These are phyloP conservation scores for Nycticebus coucang DNA, from an alignment of 2,113 vertebrate genomes.

Conservation along the genomic window DNA sequence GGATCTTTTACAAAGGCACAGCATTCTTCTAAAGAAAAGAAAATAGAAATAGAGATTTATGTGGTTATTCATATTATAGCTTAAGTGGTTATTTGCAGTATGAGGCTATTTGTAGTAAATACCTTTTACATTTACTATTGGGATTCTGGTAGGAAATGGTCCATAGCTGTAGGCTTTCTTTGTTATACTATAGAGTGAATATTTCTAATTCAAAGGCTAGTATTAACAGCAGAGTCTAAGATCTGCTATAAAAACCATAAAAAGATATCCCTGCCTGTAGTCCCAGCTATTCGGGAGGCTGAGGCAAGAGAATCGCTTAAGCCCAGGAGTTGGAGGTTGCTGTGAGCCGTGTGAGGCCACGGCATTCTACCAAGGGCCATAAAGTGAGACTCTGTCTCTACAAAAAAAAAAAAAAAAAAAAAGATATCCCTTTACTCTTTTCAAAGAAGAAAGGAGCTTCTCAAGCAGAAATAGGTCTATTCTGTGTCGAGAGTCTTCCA, in stretches of 20 bases:
- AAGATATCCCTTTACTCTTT: neutral
- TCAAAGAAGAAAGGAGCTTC: too few relatives aligned
- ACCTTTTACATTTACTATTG: neutral
- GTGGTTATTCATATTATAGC: neutral
- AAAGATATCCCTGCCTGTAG: neutral
- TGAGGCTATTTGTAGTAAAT: neutral
- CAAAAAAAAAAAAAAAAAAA: too few relatives aligned
- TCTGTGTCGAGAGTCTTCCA: neutral
- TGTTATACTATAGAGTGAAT: neutral
- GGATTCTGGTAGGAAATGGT: neutral
- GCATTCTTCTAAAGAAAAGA: neutral
- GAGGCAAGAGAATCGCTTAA: too few relatives aligned
- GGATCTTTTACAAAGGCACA: slow-evolving; percentile 8
- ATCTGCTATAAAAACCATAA: neutral
- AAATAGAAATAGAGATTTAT: neutral
- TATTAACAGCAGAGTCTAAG: neutral
- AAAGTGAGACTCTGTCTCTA: too few relatives aligned
- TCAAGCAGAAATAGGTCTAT: neutral
- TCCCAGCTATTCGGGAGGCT: too few relatives aligned
- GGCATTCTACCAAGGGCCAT: too few relatives aligned
- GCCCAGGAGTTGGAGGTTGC: too few relatives aligned
- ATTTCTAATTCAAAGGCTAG: neutral
- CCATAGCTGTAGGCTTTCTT: neutral
- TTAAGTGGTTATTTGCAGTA: neutral
- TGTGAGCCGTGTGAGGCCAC: too few relatives aligned